A percentile compares a stretch with the other conserved stretches of the same genome.
These are phyloP conservation scores for Subacronicta megacephala DNA, from an alignment of 2,888 invertebrate species.

Conservation along the genomic window DNA sequence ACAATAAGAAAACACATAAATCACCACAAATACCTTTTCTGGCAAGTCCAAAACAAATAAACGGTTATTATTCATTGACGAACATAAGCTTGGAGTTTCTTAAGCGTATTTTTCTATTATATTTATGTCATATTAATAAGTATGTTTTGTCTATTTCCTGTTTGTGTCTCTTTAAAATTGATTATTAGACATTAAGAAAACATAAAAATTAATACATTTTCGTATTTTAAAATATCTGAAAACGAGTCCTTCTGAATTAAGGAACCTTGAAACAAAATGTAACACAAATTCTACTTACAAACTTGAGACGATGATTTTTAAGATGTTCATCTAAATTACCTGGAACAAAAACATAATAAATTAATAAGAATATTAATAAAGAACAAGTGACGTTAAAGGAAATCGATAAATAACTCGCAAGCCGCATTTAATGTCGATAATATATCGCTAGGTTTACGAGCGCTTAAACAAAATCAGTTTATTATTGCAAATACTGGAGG, in stretches of 20 bases:
- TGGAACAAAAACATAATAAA: slow-evolving; percentile 60
- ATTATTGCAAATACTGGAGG: slow-evolving; percentile 59
- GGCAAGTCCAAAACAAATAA: slow-evolving; percentile 45
- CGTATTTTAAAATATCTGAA: neutral
- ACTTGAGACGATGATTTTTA: neutral
- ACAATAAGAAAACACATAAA: slow-evolving; percentile 56
- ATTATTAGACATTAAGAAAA: no score
- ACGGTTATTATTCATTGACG: slow-evolving; percentile 30
- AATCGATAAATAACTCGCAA: slow-evolving; percentile 57
- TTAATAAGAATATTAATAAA: slow-evolving; percentile 53
- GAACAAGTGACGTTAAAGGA: slow-evolving; percentile 42
- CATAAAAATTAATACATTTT: no score
- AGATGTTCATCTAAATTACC: slow-evolving; percentile 51
- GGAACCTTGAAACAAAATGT: neutral
- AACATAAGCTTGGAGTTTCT: slow-evolving; percentile 17
- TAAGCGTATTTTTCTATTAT: slow-evolving; percentile 1
- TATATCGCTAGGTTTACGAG: slow-evolving; percentile 48
- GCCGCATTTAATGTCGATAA: slow-evolving; percentile 54
- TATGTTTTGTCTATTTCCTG: no score
- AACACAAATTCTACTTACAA: slow-evolving; percentile 19
- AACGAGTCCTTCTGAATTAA: neutral
- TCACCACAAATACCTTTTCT: slow-evolving; percentile 54
- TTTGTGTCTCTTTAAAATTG: no score
- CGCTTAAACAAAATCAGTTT: slow-evolving; percentile 58
- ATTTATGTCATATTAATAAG: no score